These are phyloP conservation scores for Sisor rabdophorus DNA, from an alignment of 2,113 vertebrate species.

Conservation along the genomic window DNA sequence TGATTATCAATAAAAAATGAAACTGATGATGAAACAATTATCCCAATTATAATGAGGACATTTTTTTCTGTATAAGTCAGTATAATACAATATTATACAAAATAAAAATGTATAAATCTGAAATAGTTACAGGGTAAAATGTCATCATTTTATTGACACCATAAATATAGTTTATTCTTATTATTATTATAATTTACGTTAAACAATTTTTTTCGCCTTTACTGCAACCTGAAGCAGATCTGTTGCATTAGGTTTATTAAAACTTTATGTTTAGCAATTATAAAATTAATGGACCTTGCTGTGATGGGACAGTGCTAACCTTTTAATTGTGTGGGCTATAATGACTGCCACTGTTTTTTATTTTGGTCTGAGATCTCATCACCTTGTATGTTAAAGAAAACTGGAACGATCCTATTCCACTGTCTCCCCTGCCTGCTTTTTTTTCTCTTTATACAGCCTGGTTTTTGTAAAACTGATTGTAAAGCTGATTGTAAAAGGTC, in stretches of 20 bases:
- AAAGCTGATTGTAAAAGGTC: slow-evolving; percentile 72
- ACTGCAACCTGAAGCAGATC: not conserved
- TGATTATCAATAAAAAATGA: not conserved
- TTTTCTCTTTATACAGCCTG: slow-evolving; percentile 58
- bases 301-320: too few relatives aligned
- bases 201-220: too few relatives aligned
- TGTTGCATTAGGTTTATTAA: not conserved
- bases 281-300: too few relatives aligned
- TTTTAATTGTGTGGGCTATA: slow-evolving; percentile 17
- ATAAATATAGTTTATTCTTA: not conserved
- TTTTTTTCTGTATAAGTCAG: not conserved
- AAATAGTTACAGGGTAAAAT: not conserved
- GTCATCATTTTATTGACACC: not conserved
- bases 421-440: slow-evolving; percentile 65
- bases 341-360: slow-evolving; percentile 14
- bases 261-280: too few relatives aligned
- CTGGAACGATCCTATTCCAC: slow-evolving; percentile 58
- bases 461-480: slow-evolving; percentile 69
- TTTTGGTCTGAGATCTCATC: slow-evolving; percentile 5
- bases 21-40: not conserved
- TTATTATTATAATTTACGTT: slow-evolving; percentile 4
- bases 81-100: not conserved
- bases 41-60: too few relatives aligned
- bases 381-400: slow-evolving; percentile 56
- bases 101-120: not conserved